Base-by-base conservation (phyloP, 2,888 invertebrate genomes). In the Dexiosoma caninum region DNA sequence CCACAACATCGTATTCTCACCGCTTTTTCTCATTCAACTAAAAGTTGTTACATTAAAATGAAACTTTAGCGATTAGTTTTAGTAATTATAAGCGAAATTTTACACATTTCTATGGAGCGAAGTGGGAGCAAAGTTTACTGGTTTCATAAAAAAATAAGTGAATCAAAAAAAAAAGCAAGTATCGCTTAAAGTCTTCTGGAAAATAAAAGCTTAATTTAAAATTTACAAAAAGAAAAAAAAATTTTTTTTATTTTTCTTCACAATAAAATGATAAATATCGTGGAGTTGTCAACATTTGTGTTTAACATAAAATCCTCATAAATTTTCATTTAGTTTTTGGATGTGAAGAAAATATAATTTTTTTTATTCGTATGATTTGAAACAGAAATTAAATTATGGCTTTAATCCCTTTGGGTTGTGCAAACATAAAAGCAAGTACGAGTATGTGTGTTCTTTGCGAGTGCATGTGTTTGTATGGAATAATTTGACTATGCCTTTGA, bases 61-160 rank as follows among this genome's bases (percentile, higher is more conserved):
- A 70, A 75, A 79, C 79, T 64, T 79, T 79, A 70, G 59, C 69
- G 74, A 69, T 62, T 74, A 74, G 62, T 72, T 74, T 74, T 78
- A 64, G 62, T 74, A 75, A 69, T 79, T 70, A 70, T 75, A 42
- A 53, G 53, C 66, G 19, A 1, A 67, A 53, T 40, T 19, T 30
- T 57, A 75, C 35, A 59, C 21, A 44, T 57, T 72, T 60, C n/a
- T 32, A 23, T 2, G 12, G 5, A 8, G 9, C 23, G 2, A 23
- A 35, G 35, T 0, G 19, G 8, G 4, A 12, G 44, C 30, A 5
- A 27, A 30, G 12, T 10, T 12, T 46, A 49, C 6, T 8, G 21
- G 21, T 16, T 60, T 19, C 7, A 46, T 7, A n/a, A 27, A 30
- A n/a, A 21, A 14, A 14, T 8, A 23, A 16, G 42, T n/a, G 40